Evolutionary conservation across 2,797 vertebrate genomes (phyloP), one percentile per base, ranked within the genome.

Genomic region (Propithecus perrieri): DNA sequence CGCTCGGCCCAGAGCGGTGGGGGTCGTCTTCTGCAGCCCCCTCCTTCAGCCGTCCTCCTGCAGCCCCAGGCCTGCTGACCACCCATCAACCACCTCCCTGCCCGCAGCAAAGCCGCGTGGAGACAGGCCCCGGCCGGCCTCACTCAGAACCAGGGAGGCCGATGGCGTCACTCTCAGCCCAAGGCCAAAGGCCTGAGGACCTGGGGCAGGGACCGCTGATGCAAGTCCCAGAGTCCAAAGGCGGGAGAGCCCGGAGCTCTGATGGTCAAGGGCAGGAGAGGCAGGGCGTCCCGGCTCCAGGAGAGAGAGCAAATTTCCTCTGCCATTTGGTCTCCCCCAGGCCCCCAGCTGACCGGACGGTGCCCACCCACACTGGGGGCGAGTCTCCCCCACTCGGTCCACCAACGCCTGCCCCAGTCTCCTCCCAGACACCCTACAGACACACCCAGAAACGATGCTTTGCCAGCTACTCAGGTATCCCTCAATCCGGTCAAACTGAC

Each of bases 11-110:
- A 65, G 33, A 43, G 59, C 59, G 79, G 53, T 11, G 20, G 33
- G 4, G 75, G 5, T 26, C 1, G 5, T 28, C 43, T 3, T 0
- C 9, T 4, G 50, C 85, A n/a, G 30, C 30, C 24, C 0, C 63
- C 43, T 69, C 13, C 9, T 50, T 91, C 61, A n/a, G n/a, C n/a
- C n/a, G n/a, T n/a, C n/a, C n/a, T n/a, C n/a, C n/a, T n/a, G n/a
- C n/a, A n/a, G n/a, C n/a, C n/a, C n/a, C n/a, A 78, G 53, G 43
- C 28, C 13, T 4, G 1, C 69, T 22, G 24, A 48, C n/a, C 15
- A 3, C 59, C 33, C 24, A 12, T 35, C 67, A 57, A 63, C 33
- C 38, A 33, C n/a, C 14, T 57, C 26, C 12, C 28, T 28, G 53
- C 22, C 59, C 61, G 24, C 12, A 80, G 61, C 28, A 76, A 53